Base-by-base conservation (phyloP, 1,140 invertebrate genomes). In the Zaprionus africanus region DNA sequence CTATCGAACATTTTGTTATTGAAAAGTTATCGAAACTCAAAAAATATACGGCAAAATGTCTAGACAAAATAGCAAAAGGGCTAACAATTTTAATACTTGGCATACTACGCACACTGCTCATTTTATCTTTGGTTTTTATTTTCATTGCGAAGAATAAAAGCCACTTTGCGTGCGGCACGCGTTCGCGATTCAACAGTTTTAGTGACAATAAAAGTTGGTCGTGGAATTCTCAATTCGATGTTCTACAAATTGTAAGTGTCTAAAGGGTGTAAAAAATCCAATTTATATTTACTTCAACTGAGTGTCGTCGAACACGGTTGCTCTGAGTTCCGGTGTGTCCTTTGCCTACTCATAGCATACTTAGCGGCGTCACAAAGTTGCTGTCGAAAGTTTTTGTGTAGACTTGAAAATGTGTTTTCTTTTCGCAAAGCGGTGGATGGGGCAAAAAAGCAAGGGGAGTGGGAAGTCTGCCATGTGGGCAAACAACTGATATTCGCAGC, bases 241-340 rank as follows among this genome's bases (percentile, higher is more conserved):
- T 59, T 59, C 31, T 17, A 63, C n/a, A 51, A 62, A 73, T 72
- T 67, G 63, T 68, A 38, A 59, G 57, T 57, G 57, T 53, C 43
- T 54, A 59, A 58, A 59, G 62, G 71, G 76, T 78, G 76, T 78
- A 74, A 63, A 72, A 73, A 74, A 69, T 63, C 64, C 71, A 74
- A 78, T 78, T 78, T 78, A 62, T 74, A 65, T 76, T 76, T 65
- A 68, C 43, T 58, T 41, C 38, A 41, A n/a, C 5, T n/a, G n/a
- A n/a, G 15, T 41, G 38, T n/a, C 38, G 38, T n/a, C 22, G 51
- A 57, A 61, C 17, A 51, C 28, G 54, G 41, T 12, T 6, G 7
- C 11, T 22, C 19, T 11, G 38, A 60, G 26, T 19, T 62, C 34
- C 31, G 60, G 17, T 26, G 17, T 59, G 9, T 31, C n/a, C 46